phyloP scores from a whole-genome alignment of 2,113 vertebrate species.

The Ceyx margarethae region DNA sequence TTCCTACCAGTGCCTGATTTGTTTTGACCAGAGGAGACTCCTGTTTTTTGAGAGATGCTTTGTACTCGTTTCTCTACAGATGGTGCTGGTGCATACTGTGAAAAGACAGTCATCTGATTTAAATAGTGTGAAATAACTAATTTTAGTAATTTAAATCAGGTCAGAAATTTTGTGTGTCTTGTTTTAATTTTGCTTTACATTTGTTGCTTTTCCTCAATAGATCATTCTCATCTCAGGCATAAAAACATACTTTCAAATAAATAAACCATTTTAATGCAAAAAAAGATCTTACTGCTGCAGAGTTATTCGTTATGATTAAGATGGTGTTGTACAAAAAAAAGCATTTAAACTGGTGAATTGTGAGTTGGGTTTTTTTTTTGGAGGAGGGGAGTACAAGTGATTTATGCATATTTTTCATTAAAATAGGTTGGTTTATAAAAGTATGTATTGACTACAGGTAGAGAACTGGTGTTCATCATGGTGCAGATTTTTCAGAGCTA shows the following conservation, averaged over 20 bases:
- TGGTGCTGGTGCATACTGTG: neutral
- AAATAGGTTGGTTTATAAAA: neutral
- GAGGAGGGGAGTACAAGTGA: neutral
- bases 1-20: neutral
- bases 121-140: neutral
- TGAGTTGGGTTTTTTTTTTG: neutral
- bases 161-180: neutral
- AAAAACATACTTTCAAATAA: neutral
- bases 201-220: neutral
- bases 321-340: neutral
- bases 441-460: neutral
- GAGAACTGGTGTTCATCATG: neutral
- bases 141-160: neutral
- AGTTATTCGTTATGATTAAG: neutral
- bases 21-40: neutral
- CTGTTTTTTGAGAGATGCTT: neutral
- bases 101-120: neutral
- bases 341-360: neutral
- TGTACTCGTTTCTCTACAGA: neutral
- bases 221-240: neutral
- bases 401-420: neutral
- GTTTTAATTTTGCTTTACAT: neutral
- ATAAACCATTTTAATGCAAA: neutral
- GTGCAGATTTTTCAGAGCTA: neutral
- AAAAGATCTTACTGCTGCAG: neutral